These are phyloP conservation scores for Amblyopsis rosae DNA, from an alignment of 2,113 vertebrate species.

Conservation along the genomic window DNA sequence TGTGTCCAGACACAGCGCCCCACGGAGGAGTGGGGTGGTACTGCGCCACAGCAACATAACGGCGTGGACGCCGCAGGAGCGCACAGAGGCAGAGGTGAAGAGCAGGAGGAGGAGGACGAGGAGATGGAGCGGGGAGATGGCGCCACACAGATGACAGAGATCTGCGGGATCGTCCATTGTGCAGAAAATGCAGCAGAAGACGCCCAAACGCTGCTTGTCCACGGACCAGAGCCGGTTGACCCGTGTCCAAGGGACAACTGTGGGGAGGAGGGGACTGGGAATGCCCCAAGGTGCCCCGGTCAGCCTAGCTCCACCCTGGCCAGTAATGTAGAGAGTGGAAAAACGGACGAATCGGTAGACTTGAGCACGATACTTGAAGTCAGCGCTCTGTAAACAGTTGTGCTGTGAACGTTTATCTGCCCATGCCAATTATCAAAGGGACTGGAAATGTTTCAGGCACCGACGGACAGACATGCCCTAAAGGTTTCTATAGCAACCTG, in stretches of 20 bases:
- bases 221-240: background rate
- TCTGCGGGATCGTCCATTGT: constrained; percentile 62
- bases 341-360: constrained; percentile 32
- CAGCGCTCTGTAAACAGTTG: constrained; percentile 79
- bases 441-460: no score
- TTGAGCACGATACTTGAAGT: constrained; percentile 73
- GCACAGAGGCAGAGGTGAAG: constrained; percentile 8
- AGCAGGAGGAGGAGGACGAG: constrained; percentile 45
- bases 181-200: no score
- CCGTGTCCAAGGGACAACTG: constrained; percentile 25
- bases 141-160: constrained; percentile 39
- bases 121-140: constrained; percentile 35
- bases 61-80: constrained; percentile 15
- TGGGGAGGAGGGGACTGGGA: constrained; percentile 2
- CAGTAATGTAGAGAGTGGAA: background rate
- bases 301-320: background rate
- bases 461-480: no score
- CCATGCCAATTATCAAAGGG: background rate
- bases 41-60: constrained; percentile 32
- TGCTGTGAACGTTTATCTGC: background rate
- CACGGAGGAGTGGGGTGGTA: constrained; percentile 68
- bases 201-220: no score
- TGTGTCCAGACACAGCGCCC: constrained; percentile 50
- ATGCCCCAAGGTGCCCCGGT: constrained; percentile 5
- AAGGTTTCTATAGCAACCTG: no score